Evolutionary conservation across 1,140 invertebrate species (phyloP), one percentile per base, ranked within the genome.

Genomic region (Anastatus disparis): DNA sequence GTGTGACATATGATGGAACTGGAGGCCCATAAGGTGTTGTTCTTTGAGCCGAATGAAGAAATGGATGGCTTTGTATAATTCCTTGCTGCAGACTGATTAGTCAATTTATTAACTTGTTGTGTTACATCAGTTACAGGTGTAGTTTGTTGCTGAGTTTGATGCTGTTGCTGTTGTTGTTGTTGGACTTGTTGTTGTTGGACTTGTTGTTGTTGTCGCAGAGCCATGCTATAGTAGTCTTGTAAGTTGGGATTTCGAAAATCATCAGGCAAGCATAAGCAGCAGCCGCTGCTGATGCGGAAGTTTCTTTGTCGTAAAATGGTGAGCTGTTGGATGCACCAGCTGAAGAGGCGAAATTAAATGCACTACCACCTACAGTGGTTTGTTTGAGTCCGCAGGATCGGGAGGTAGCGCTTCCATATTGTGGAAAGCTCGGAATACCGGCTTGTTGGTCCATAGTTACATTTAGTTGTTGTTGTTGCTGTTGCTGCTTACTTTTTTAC

Each of bases 231-330:
- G 46, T 85, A 85, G 70, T 76, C 81, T 10, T 48, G 40, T 6
- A 64, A 9, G 70, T 80, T 81, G 7, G 83, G 82, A 76, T 84
- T 85, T 8, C 84, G 76, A 35, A 85, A 83, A 58, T 86, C 84
- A 35, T 85, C 84, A 15, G 73, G 46, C 85, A 83, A 8, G 77
- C 82, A 68, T 82, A 85, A 13, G 84, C 82, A 31, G 84, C 79
- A 0, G 79, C 81, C 0, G 84, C 80, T 2, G 82, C 80, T 26
- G 84, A 78, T 6, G 81, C 72, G 9, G 75, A 73, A 0, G 79
- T 76, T n/a, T 86, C 83, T 44, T 85, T 85, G 42, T 86, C 82
- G 44, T 84, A 86, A 42, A 84, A 86, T 0, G 81, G 64, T 22
- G 81, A 76, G 63, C 76, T 80, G 10, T 79, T 81, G 7, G 82